Base-by-base conservation (phyloP, 2,797 vertebrate species). In the Scleropages formosus region DNA sequence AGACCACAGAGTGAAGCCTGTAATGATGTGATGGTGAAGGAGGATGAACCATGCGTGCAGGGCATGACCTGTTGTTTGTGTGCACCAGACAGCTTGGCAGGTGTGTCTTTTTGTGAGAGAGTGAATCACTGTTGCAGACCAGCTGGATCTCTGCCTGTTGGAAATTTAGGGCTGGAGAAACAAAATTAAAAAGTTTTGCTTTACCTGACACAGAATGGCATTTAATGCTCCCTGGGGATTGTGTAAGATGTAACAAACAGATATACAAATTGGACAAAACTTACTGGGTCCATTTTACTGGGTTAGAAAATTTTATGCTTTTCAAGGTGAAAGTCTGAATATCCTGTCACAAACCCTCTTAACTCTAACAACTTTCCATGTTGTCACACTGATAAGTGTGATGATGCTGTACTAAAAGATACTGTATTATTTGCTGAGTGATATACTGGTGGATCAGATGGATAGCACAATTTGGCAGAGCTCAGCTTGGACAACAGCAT, bases 381-480 rank as follows among this genome's bases (percentile, higher is more conserved):
- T n/a, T 22, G 22, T 26, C 16, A 18, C 46, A n/a, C 58, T 20
- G 58, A 44, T 59, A 76, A 66, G 66, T 76, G 58, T n/a, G 66
- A 70, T 62, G 46, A 63, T 8, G 44, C 58, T 39, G 15, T 16
- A 68, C 44, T 31, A 71, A 70, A 70, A 27, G 26, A 62, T 39
- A 63, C 8, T 49, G 67, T 63, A 44, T 63, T 68, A 26, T 64
- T 31, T 69, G 13, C 18, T 60, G 31, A 49, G n/a, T 44, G 49
- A 65, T 63, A 63, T 39, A 46, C 10, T 49, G 15, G 66, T 9
- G 11, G 67, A 76, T 61, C 66, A 76, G 75, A 31, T 31, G 39
- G 66, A 75, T 47, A 10, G 58, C n/a, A 44, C 27, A 39, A 53
- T 53, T 76, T 71, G 75, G 67, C 75, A 53, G 59, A 71, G 67